Conservation (phyloP, 2,888 invertebrate species). For the Clostera curtula region DNA sequence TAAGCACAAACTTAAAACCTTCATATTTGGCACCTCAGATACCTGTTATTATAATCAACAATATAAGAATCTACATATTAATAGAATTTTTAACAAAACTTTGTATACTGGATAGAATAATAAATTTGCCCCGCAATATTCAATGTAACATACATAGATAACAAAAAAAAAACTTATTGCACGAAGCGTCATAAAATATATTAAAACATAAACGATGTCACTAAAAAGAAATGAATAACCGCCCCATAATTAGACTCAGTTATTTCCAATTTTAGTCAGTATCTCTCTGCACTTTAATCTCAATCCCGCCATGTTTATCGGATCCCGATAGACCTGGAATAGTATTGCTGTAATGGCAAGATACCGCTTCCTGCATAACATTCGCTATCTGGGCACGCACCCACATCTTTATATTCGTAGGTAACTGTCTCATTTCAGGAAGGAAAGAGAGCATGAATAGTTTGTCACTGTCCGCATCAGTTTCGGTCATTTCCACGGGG, state of each 20-base stretch:
- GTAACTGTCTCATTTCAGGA: slow-evolving; percentile 60
- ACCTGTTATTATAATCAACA: too few species aligned
- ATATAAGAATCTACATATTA: too few species aligned
- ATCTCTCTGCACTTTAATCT: slow-evolving; percentile 31
- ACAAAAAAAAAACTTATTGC: too few species aligned
- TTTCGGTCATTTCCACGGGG: slow-evolving; percentile 38
- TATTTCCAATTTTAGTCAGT: too few species aligned
- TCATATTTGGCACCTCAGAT: too few species aligned
- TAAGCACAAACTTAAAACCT: slow-evolving; percentile 6
- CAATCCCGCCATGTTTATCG: slow-evolving; percentile 19
- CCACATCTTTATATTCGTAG: slow-evolving; percentile 64
- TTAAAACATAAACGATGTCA: slow-evolving; percentile 1
- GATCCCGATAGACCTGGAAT: slow-evolving; percentile 23
- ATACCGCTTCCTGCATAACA: slow-evolving; percentile 63
- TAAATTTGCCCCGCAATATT: neutral
- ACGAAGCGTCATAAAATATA: slow-evolving; percentile 1
- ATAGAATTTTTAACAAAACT: too few species aligned
- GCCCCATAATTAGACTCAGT: too few species aligned
- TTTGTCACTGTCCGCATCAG: slow-evolving; percentile 48
- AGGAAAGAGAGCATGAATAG: slow-evolving; percentile 58
- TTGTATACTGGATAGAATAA: neutral
- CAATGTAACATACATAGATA: neutral
- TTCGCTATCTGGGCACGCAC: slow-evolving; percentile 59
- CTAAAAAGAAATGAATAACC: too few species aligned
- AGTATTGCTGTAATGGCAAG: slow-evolving; percentile 43